Evolutionary conservation across 53 echinoderm and acorn worm genomes (phyloP).

Genomic region (Echinarachnius parma): DNA sequence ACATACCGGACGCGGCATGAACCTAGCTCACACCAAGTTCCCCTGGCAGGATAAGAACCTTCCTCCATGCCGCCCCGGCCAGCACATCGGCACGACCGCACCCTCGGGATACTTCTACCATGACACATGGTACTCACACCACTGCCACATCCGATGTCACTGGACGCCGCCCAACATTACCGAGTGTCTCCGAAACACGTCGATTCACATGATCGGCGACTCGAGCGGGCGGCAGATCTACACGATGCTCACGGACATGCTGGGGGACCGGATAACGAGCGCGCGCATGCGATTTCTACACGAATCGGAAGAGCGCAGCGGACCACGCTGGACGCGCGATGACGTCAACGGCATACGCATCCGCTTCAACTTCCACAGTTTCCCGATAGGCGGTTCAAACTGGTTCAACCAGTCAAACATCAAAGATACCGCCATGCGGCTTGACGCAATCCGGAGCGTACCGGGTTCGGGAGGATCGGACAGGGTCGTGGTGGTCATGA

Average conservation of each 20-base stretch:
- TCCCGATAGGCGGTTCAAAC: conserved; percentile 32
- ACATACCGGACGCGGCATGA: no score
- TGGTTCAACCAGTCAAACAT: conserved; percentile 31
- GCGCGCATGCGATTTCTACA: conserved; percentile 8
- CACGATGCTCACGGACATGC: neutral
- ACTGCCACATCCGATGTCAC: conserved; percentile 20
- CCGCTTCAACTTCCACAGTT: conserved; percentile 35
- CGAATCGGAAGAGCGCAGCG: conserved; percentile 37
- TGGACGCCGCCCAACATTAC: conserved; percentile 4
- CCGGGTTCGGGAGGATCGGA: neutral
- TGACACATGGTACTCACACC: conserved; percentile 40
- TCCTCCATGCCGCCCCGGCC: conserved; percentile 38
- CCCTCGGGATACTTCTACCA: conserved; percentile 40
- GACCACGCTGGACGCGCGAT: conserved; percentile 16
- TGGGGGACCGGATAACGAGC: conserved; percentile 15
- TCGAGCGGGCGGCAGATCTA: conserved; percentile 25
- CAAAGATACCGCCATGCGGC: conserved; percentile 12
- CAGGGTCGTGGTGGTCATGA: neutral
- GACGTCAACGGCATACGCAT: conserved; percentile 7
- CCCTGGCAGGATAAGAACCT: conserved; percentile 27
- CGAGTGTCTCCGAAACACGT: conserved; percentile 6
- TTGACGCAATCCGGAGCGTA: conserved; percentile 4
- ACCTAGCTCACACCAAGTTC: no score
- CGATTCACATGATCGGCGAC: conserved; percentile 31
- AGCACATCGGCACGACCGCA: conserved; percentile 22